A percentile compares a stretch with the other conserved stretches of the same genome.
Evolutionary conservation across 2,888 invertebrate genomes (phyloP).

Genomic region (Platypus cylindrus): DNA sequence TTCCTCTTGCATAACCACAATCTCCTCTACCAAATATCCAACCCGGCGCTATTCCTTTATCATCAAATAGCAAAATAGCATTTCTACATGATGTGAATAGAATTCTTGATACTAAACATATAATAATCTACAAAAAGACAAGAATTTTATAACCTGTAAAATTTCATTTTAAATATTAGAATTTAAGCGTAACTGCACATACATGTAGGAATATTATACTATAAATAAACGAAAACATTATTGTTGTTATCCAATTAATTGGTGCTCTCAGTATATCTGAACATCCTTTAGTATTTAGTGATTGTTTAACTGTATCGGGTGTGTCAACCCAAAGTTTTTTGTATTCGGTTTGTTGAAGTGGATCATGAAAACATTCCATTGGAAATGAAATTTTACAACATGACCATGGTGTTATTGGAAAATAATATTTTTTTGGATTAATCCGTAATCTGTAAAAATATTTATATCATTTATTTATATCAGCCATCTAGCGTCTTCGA

Average conservation of each 20-base stretch:
- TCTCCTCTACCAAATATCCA: constrained; percentile 35
- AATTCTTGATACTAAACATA: constrained; percentile 40
- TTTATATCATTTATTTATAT: not conserved
- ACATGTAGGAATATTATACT: constrained; percentile 21
- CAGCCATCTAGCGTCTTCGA: too few relatives aligned
- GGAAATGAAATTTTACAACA: constrained; percentile 46
- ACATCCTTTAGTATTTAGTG: constrained; percentile 32
- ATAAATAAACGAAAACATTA: constrained; percentile 17
- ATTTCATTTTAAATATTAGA: not conserved
- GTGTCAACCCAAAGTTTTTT: constrained; percentile 30
- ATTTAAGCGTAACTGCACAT: too few relatives aligned
- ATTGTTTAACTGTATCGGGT: constrained; percentile 26
- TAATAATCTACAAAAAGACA: constrained; percentile 27
- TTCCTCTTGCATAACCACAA: constrained; percentile 28
- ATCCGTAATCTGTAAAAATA: constrained; percentile 18
- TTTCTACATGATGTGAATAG: constrained; percentile 42
- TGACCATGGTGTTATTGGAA: constrained; percentile 45
- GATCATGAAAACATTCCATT: constrained; percentile 50
- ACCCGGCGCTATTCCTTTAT: constrained; percentile 36
- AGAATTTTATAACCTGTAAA: not conserved
- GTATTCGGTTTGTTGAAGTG: constrained; percentile 38
- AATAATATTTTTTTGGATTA: constrained; percentile 16
- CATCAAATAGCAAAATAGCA: constrained; percentile 40
- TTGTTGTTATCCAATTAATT: constrained; percentile 22
- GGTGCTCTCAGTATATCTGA: constrained; percentile 28